Evolutionary conservation across 2,888 invertebrate species (phyloP).

Genomic region (Tipula helvola): DNA sequence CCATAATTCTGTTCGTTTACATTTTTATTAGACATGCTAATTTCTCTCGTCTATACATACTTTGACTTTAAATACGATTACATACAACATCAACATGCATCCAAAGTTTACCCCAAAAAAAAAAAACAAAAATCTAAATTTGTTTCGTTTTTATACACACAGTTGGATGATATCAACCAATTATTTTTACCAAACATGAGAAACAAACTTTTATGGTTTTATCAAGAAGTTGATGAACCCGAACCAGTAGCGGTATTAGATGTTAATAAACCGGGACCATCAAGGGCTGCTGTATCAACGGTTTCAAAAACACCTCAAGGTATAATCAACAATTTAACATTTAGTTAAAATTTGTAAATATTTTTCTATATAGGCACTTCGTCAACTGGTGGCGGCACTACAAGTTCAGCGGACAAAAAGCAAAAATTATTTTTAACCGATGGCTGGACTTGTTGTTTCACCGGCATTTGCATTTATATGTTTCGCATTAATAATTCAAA

Average conservation of each 20-base stretch:
- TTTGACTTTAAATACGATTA: no score
- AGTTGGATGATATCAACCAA: constrained; percentile 81
- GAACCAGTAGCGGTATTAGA: constrained; percentile 35
- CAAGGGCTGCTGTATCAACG: constrained; percentile 38
- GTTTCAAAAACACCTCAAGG: constrained; percentile 36
- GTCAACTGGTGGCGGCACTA: constrained; percentile 25
- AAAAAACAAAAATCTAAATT: background rate
- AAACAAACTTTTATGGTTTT: constrained; percentile 77
- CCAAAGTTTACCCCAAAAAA: background rate
- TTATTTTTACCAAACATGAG: constrained; percentile 75
- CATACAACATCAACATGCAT: no score
- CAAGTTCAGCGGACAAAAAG: constrained; percentile 34
- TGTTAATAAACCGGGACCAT: constrained; percentile 37
- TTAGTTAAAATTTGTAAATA: background rate
- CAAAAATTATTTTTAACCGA: constrained; percentile 76
- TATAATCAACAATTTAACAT: constrained; percentile 15
- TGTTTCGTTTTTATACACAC: background rate
- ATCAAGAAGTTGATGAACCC: constrained; percentile 70
- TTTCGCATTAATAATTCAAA: constrained; percentile 72
- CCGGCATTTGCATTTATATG: constrained; percentile 75
- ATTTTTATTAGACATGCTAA: no score
- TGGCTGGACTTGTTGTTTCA: constrained; percentile 68
- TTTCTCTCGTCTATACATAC: no score
- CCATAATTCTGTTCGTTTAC: no score
- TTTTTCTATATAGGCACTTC: constrained; percentile 25